A percentile compares a stretch with the other conserved stretches of the same genome.
Evolutionary conservation across 37 sponge, comb jelly and placozoan species (phyloP).

Genomic region (Diacarnus erythraeanus): DNA sequence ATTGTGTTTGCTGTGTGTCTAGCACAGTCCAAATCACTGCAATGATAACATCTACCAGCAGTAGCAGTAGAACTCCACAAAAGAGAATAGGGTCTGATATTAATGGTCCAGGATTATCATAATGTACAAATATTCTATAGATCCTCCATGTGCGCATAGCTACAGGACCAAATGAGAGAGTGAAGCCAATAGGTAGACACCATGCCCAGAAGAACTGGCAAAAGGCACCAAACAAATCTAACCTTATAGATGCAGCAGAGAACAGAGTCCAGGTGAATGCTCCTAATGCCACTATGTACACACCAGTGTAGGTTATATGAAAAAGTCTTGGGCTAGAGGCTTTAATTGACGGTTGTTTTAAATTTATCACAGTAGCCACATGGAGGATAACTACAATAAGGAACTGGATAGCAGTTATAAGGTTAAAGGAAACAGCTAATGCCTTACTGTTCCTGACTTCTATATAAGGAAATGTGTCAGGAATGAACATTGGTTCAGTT

Average conservation of each 20-base stretch:
- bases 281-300: neutral
- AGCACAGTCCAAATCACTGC: conserved; percentile 6
- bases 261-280: neutral
- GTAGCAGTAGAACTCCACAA: neutral
- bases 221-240: neutral
- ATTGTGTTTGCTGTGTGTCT: neutral
- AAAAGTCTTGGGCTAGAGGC: conserved; percentile 11
- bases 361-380: neutral
- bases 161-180: conserved; percentile 2
- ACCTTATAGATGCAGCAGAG: neutral
- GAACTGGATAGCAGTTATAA: neutral
- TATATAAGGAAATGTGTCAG: neutral
- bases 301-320: neutral
- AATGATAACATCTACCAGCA: neutral
- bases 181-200: conserved; percentile 16
- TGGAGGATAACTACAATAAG: neutral
- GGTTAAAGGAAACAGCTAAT: neutral
- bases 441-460: neutral
- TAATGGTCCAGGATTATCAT: conserved; percentile 19
- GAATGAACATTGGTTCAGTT: neutral
- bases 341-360: neutral
- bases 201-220: conserved; percentile 20
- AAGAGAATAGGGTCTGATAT: conserved; percentile 8
- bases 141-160: conserved; percentile 20
- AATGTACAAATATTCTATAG: conserved; percentile 22